These are phyloP conservation scores for Slavum lentiscoides DNA, from an alignment of 2,888 invertebrate genomes.

Conservation along the genomic window DNA sequence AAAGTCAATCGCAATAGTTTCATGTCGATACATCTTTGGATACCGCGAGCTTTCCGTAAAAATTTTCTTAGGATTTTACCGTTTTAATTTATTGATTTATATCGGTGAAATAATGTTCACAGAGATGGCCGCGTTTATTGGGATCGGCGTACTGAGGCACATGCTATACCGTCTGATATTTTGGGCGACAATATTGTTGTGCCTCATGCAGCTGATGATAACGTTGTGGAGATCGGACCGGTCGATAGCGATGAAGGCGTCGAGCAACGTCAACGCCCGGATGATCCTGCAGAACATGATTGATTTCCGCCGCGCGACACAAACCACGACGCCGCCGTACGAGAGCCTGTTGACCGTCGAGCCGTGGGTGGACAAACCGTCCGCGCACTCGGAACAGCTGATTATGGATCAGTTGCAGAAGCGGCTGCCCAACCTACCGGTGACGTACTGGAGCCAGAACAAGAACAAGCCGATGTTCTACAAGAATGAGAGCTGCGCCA, in stretches of 20 bases:
- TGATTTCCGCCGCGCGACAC: neutral
- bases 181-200: slow-evolving; percentile 43
- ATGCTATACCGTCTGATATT: slow-evolving; percentile 44
- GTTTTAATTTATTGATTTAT: neutral
- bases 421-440: slow-evolving; percentile 80
- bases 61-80: too few species aligned
- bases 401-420: slow-evolving; percentile 69
- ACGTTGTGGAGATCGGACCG: slow-evolving; percentile 28
- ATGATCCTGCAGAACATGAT: slow-evolving; percentile 19
- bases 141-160: slow-evolving; percentile 31
- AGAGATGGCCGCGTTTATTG: slow-evolving; percentile 29
- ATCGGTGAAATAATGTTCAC: neutral
- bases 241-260: neutral
- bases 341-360: slow-evolving; percentile 61
- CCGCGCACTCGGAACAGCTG: slow-evolving; percentile 67
- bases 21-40: too few species aligned
- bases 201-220: slow-evolving; percentile 25
- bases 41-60: too few species aligned
- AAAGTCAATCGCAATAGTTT: too few species aligned
- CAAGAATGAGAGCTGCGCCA: slow-evolving; percentile 76
- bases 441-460: slow-evolving; percentile 82
- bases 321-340: slow-evolving; percentile 29
- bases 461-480: slow-evolving; percentile 71
- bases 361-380: slow-evolving; percentile 67
- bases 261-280: slow-evolving; percentile 1